Evolutionary conservation across 2,888 invertebrate genomes (phyloP), one percentile per base, ranked within the genome.

Genomic region (Mesorhabditis spiculigera): DNA sequence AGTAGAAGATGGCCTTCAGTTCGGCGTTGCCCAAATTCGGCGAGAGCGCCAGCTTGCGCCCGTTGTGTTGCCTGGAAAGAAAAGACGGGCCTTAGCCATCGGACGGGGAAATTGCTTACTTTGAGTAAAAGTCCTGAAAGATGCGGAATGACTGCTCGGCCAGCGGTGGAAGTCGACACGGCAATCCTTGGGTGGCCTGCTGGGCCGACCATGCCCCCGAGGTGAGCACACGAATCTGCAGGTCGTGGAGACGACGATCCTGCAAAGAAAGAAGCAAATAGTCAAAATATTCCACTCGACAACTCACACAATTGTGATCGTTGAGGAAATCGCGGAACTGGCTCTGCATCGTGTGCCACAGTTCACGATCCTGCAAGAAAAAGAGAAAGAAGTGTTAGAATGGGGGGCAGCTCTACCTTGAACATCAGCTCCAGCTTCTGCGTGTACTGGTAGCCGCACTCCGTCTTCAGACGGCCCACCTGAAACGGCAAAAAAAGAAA

Each of bases 401-500:
- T 28, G 28, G 28, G 28, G 28, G 28, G 28, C 28, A 28, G 28
- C 28, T 28, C 58, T 50, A 50, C 58, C 58, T 50, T 50, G 88
- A 98, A 98, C 98, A 98, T 99, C 81, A 96, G 97, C 89, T 99
- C 98, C 85, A 99, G 90, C 89, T 98, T 99, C 74, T 95, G 96
- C 81, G 98, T 99, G 89, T 99, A 99, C 89, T 98, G 97, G 89
- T 97, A 97, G 79, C 98, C 98, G 90, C 98, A 99, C 63, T 68
- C 71, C 5, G 68, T 68, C 65, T 63, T n/a, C 58, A 67, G 41
- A 61, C 28, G 28, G 4, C 10, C n/a, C 10, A 50, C n/a, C 58
- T 50, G 58, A 13, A 50, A 50, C 28, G 28, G 28, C 10, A 50
- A 50, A 50, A n/a, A 50, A 50, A 50, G n/a, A 13, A 50, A 13